Evolutionary conservation across 2,113 vertebrate species (phyloP).

Genomic region (Strix aluco): DNA sequence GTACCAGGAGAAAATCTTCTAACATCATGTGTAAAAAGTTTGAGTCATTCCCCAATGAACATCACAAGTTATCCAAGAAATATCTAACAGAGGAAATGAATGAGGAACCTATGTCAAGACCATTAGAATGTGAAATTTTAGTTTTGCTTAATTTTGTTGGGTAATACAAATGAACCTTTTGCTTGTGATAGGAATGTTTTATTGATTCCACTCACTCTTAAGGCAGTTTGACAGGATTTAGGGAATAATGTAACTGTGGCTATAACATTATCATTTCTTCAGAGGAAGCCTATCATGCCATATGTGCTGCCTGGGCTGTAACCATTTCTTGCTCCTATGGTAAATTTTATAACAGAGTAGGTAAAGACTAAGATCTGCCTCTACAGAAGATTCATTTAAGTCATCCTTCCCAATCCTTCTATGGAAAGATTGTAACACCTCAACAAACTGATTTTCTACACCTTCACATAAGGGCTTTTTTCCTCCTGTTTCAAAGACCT

Average conservation of each 20-base stretch:
- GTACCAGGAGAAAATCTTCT: not conserved
- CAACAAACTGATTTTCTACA: not conserved
- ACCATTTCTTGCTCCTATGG: not conserved
- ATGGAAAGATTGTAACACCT: not conserved
- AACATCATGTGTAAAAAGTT: not conserved
- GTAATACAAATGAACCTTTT: not conserved
- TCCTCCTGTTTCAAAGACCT: not conserved
- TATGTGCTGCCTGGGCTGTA: not conserved
- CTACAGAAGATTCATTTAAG: not conserved
- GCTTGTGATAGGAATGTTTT: not conserved
- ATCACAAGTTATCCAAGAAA: not conserved
- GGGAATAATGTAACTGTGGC: not conserved
- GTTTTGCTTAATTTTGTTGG: not conserved
- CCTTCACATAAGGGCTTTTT: not conserved
- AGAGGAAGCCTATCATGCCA: not conserved
- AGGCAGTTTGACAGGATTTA: not conserved
- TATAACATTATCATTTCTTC: not conserved
- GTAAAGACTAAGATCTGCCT: not conserved
- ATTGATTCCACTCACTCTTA: not conserved
- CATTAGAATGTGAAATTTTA: not conserved
- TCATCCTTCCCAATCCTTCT: not conserved
- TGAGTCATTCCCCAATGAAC: not conserved
- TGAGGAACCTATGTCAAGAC: not conserved
- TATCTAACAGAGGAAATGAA: not conserved
- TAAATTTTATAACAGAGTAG: not conserved